These are phyloP conservation scores for Tichodroma muraria DNA, from an alignment of 2,113 vertebrate genomes.

Conservation along the genomic window DNA sequence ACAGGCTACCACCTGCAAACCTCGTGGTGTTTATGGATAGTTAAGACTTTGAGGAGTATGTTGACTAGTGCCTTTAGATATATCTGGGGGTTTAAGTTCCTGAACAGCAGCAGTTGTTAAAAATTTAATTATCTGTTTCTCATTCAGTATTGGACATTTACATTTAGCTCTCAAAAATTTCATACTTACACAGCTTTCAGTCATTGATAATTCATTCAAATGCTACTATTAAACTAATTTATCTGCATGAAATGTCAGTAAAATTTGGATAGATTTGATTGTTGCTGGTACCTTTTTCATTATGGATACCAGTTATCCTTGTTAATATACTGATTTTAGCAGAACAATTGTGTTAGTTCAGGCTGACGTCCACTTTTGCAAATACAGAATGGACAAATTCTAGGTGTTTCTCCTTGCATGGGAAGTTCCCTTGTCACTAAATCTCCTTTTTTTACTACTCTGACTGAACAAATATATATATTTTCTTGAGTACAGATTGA, in stretches of 20 bases:
- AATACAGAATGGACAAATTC: not conserved
- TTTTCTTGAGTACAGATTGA: not conserved
- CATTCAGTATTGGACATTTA: not conserved
- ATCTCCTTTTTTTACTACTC: not conserved
- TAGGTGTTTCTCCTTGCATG: not conserved
- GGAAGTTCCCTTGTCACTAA: not conserved
- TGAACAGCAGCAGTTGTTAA: not conserved
- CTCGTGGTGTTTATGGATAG: not conserved
- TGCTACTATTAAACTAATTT: not conserved
- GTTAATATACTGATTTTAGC: not conserved
- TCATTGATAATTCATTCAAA: not conserved
- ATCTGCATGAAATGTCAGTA: not conserved
- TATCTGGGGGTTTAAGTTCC: not conserved
- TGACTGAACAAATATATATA: not conserved
- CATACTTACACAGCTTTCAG: not conserved
- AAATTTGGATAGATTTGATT: not conserved
- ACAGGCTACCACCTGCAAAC: not conserved
- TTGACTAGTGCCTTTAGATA: not conserved
- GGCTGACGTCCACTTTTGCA: not conserved
- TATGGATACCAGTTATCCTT: not conserved
- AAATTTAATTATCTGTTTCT: not conserved
- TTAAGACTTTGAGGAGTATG: not conserved
- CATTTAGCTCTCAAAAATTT: not conserved
- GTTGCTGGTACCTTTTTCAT: not conserved
- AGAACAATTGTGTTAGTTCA: not conserved